Evolutionary conservation across 2,888 invertebrate species (phyloP).

Genomic region (Spisula subtruncata): DNA sequence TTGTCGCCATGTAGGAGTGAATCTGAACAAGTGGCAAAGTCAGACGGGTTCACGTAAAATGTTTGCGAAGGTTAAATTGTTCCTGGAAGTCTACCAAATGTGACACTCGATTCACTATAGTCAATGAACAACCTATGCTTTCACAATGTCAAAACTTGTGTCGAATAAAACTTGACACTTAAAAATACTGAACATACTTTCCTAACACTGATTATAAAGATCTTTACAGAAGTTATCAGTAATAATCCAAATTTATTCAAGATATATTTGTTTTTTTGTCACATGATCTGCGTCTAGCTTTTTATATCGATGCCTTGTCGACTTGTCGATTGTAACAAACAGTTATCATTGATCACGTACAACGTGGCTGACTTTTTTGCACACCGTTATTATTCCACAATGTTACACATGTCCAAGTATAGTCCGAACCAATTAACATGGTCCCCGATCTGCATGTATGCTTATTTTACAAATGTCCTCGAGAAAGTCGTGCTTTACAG

Average conservation of each 20-base stretch:
- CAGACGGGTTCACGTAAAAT: background rate
- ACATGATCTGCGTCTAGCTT: background rate
- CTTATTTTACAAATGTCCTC: too few relatives aligned
- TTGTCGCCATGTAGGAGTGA: background rate
- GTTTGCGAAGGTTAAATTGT: background rate
- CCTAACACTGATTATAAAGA: background rate
- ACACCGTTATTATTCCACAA: background rate
- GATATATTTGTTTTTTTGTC: background rate
- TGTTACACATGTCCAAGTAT: background rate
- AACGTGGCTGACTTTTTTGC: slow-evolving; percentile 7
- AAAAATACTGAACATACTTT: background rate
- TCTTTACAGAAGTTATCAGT: background rate
- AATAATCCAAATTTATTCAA: slow-evolving; percentile 16
- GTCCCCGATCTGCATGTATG: too few relatives aligned
- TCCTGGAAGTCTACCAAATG: background rate
- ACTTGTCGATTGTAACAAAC: background rate
- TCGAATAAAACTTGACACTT: background rate
- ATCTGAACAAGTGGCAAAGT: background rate
- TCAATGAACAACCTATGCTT: background rate
- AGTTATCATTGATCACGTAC: slow-evolving; percentile 4
- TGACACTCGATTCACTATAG: background rate
- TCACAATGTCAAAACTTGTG: background rate
- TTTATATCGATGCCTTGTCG: background rate
- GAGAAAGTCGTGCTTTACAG: too few relatives aligned
- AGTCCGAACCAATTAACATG: too few relatives aligned